A percentile compares a stretch with the other conserved stretches of the same genome.
phyloP scores from a whole-genome alignment of 1,140 invertebrate genomes.

The Eufriesea mexicana region DNA sequence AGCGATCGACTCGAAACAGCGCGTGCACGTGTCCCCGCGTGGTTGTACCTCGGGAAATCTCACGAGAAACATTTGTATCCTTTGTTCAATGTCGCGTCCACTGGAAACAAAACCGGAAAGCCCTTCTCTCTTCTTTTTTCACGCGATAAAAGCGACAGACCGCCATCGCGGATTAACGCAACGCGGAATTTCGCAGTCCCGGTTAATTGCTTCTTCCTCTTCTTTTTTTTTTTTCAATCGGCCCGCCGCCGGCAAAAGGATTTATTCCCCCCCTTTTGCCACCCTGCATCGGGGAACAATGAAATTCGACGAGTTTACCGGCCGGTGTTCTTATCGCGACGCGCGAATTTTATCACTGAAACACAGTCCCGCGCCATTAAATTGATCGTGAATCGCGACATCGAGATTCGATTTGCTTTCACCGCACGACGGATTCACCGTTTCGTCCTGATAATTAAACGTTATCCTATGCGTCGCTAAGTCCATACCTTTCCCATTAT shows the following conservation, averaged over 20 bases:
- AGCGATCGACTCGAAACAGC: neutral
- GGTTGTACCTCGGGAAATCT: neutral
- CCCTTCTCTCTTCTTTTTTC: neutral
- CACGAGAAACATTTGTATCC: conserved; percentile 3
- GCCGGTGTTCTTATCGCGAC: conserved; percentile 50
- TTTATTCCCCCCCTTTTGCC: conserved; percentile 44
- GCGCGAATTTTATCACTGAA: conserved; percentile 57
- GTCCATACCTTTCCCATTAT: neutral
- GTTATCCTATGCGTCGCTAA: neutral
- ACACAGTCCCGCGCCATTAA: conserved; percentile 45
- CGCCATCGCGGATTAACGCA: conserved; percentile 38
- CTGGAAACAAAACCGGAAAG: neutral
- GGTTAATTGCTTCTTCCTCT: conserved; percentile 40
- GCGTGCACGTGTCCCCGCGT: neutral
- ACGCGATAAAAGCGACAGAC: conserved; percentile 11
- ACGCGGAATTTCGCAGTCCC: conserved; percentile 40
- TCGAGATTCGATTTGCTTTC: conserved; percentile 39
- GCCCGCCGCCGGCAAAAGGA: conserved; percentile 24
- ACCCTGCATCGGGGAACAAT: conserved; percentile 48
- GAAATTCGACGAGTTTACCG: conserved; percentile 58
- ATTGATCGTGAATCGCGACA: conserved; percentile 43
- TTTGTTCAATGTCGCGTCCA: neutral
- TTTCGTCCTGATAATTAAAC: conserved; percentile 24
- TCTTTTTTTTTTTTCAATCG: conserved; percentile 40
- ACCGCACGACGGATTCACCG: conserved; percentile 4